Base-by-base conservation (phyloP, 2,113 vertebrate genomes). In the Indicator indicator region DNA sequence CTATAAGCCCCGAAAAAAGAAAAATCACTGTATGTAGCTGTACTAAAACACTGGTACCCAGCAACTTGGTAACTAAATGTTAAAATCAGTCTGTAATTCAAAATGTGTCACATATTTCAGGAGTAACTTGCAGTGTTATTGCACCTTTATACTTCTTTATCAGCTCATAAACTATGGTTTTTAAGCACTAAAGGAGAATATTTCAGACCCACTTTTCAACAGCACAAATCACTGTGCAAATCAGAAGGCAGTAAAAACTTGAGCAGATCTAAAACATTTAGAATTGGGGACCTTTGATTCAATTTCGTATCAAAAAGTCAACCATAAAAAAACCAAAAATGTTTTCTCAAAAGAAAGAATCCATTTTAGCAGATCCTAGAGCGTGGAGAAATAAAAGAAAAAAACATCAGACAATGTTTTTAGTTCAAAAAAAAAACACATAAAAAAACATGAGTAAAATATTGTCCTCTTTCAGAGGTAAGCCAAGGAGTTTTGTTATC, bases 1-100 rank as follows among this genome's bases (percentile, higher is more conserved):
- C 86, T 94, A 87, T 67, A 81, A 88, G 83, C n/a, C 36, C 77
- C 74, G n/a, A 90, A 95, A 86, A 86, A 88, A 26, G 21, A 67
- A 95, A 94, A 93, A 88, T 92, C 76, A 30, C 83, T 67, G 48
- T 69, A 65, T 75, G 62, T 81, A 93, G 62, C 91, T 72, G 20
- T 54, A 46, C 68, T 71, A 68, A 88, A 96, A 89, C 63, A 60
- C 91, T 81, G 76, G 76, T 91, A 95, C 48, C 56, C 16, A 3
- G 71, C 85, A 82, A 65, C 82, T 74, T 83, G 69, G 55, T 42
- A 89, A 83, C 75, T 52, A 76, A 93, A 71, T 20, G 58, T 75
- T 78, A 75, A 90, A 94, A 94, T 81, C 88, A 42, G 27, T 36
- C 28, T 24, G 28, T 50, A 60, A 52, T 83, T 86, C 17, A 58